Percentiles rank a stretch among this genome's conserved stretches.
phyloP scores from a whole-genome alignment of 2,888 invertebrate species.

The Drosophila barbarae region DNA sequence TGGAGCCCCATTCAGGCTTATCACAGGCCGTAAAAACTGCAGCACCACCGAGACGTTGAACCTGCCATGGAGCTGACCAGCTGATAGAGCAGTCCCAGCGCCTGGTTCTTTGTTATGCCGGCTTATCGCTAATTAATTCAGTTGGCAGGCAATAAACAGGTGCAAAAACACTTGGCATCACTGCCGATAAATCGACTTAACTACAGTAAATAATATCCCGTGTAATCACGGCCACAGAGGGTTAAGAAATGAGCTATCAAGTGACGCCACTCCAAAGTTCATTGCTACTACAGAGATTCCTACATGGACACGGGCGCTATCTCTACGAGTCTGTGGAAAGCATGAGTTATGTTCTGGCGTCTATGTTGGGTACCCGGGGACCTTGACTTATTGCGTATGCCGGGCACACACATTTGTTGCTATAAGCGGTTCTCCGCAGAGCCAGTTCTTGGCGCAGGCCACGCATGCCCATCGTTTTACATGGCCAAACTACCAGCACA shows the following conservation, averaged over 20 bases:
- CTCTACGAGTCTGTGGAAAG: constrained; percentile 15
- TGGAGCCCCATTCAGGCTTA: constrained; percentile 1
- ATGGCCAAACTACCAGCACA: neutral
- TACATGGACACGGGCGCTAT: constrained; percentile 24
- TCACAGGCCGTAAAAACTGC: constrained; percentile 17
- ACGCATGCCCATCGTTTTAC: constrained; percentile 21
- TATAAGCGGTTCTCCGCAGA: constrained; percentile 45
- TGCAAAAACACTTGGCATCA: constrained; percentile 26
- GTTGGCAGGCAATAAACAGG: constrained; percentile 12
- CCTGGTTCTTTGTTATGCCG: constrained; percentile 36
- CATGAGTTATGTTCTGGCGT: constrained; percentile 28
- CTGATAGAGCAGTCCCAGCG: constrained; percentile 28
- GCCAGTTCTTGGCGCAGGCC: constrained; percentile 25
- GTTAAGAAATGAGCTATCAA: constrained; percentile 42
- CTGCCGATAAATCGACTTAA: constrained; percentile 1
- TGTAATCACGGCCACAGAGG: constrained; percentile 21
- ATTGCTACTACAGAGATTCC: constrained; percentile 46
- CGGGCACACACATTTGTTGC: constrained; percentile 51
- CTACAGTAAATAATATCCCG: constrained; percentile 3
- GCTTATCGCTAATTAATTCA: constrained; percentile 20
- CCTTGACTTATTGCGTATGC: constrained; percentile 73
- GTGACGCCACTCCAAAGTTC: constrained; percentile 51
- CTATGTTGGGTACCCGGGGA: constrained; percentile 31
- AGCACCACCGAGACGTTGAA: constrained; percentile 6
- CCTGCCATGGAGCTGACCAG: constrained; percentile 21